Evolutionary conservation across 1,140 invertebrate species (phyloP).

Genomic region (Magallana angulata): DNA sequence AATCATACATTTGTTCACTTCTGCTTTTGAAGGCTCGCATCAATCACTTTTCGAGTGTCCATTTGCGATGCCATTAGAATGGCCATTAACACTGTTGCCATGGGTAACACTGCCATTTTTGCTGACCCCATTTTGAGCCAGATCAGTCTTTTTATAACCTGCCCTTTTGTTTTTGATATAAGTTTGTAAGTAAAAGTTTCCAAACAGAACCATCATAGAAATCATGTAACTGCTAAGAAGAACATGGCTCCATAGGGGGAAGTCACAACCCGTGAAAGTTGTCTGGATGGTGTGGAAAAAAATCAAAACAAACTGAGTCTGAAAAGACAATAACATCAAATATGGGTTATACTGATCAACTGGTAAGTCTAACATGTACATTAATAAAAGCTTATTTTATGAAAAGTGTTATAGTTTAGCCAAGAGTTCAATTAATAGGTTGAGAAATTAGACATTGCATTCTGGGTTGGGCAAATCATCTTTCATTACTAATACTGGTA

Average conservation of each 20-base stretch:
- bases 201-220: constrained; percentile 79
- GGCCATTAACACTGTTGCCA: constrained; percentile 44
- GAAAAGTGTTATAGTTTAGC: no score
- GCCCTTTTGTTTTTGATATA: constrained; percentile 71
- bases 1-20: no score
- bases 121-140: constrained; percentile 21
- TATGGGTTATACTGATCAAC: background rate
- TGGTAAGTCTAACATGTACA: no score
- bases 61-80: constrained; percentile 52
- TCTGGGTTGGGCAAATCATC: no score
- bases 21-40: background rate
- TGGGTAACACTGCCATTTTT: background rate
- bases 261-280: constrained; percentile 77
- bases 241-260: constrained; percentile 77
- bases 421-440: no score
- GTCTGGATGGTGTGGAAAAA: constrained; percentile 72
- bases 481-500: no score
- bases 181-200: constrained; percentile 80
- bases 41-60: constrained; percentile 22
- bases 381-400: no score
- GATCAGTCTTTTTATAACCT: constrained; percentile 37
- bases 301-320: constrained; percentile 76
- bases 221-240: constrained; percentile 77
- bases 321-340: constrained; percentile 52
- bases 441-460: no score